These are phyloP conservation scores for Trogon surrucura DNA, from an alignment of 2,113 vertebrate species.

Conservation along the genomic window DNA sequence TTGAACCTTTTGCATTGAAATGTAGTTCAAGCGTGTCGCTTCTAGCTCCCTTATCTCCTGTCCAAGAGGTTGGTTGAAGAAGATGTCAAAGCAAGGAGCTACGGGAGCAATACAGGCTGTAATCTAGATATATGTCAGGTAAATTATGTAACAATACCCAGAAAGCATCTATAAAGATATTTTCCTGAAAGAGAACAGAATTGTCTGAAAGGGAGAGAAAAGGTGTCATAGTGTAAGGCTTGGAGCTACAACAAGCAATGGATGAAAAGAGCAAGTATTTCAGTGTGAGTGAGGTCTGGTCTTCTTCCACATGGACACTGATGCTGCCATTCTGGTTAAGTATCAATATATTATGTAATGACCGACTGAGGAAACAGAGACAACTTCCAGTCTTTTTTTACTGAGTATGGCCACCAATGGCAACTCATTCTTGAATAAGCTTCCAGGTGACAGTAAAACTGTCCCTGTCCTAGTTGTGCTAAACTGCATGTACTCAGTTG, in stretches of 20 bases:
- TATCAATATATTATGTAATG: background rate
- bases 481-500: background rate
- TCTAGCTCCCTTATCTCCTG: background rate
- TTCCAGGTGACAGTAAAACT: background rate
- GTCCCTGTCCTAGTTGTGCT: background rate
- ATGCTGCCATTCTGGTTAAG: background rate
- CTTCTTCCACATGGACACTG: background rate
- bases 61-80: background rate
- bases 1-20: background rate
- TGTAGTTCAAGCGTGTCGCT: background rate
- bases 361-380: background rate
- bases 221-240: background rate
- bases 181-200: background rate
- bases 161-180: background rate
- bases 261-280: background rate
- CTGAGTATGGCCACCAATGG: background rate
- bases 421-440: background rate
- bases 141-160: background rate
- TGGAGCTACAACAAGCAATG: background rate
- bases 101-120: background rate
- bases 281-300: background rate
- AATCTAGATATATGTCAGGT: background rate
- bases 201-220: background rate
- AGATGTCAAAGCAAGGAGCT: background rate
- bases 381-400: background rate